Conservation (phyloP, 1,140 invertebrate species). For the Aculops lycopersici region DNA sequence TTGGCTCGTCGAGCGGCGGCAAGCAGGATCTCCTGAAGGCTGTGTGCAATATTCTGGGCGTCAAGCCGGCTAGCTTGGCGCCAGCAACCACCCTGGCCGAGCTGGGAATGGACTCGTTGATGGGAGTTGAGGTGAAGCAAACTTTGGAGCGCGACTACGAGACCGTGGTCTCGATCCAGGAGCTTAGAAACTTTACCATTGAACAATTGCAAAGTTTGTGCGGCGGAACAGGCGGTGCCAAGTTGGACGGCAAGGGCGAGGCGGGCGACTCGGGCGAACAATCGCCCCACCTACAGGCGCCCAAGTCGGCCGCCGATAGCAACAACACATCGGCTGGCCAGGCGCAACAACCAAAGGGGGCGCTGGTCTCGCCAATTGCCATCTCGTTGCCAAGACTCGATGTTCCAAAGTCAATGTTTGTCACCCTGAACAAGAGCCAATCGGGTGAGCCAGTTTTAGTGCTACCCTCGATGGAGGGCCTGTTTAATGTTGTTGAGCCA, state of each 20-base stretch:
- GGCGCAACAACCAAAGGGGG: too few species aligned
- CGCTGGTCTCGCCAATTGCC: background rate
- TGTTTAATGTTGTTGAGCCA: constrained; percentile 28
- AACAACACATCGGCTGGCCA: too few species aligned
- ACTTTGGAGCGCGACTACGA: constrained; percentile 69
- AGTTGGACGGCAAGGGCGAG: constrained; percentile 11
- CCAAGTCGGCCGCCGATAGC: too few species aligned
- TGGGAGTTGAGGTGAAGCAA: constrained; percentile 93
- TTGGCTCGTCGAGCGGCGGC: constrained; percentile 24
- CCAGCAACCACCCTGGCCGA: constrained; percentile 42
- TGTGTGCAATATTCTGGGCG: constrained; percentile 48
- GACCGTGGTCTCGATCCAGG: constrained; percentile 46
- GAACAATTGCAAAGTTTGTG: constrained; percentile 32
- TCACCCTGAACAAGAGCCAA: constrained; percentile 18
- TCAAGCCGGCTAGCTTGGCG: constrained; percentile 41
- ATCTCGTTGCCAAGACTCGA: constrained; percentile 4
- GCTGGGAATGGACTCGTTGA: constrained; percentile 80
- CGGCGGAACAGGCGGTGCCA: constrained; percentile 12
- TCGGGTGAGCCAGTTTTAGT: constrained; percentile 27
- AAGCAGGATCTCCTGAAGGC: constrained; percentile 27
- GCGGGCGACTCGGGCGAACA: too few species aligned
- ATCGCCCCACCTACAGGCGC: too few species aligned
- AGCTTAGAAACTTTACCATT: constrained; percentile 49
- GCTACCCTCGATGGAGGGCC: constrained; percentile 70
- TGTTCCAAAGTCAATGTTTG: constrained; percentile 18